phyloP scores from a whole-genome alignment of 2,888 invertebrate genomes.

The Coleophora deauratella region DNA sequence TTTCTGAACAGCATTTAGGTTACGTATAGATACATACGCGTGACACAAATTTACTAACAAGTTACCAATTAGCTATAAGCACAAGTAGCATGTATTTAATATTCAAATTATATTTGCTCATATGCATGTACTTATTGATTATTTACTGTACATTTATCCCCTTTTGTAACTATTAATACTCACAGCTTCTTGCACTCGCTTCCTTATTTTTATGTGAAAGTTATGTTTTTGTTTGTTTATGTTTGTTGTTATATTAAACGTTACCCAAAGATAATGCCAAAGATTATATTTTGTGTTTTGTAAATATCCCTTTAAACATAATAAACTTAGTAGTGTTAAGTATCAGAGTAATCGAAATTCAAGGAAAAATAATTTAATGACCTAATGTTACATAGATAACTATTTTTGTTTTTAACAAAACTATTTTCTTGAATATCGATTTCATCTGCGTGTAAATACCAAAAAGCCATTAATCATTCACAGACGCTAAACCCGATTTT shows the following conservation, averaged over 20 bases:
- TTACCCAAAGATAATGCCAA: slow-evolving; percentile 16
- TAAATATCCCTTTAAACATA: slow-evolving; percentile 29
- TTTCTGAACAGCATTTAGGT: slow-evolving; percentile 73
- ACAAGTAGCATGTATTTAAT: slow-evolving; percentile 15
- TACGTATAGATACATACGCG: slow-evolving; percentile 50
- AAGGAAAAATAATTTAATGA: no score
- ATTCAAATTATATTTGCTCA: background rate
- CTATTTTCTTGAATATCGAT: slow-evolving; percentile 39
- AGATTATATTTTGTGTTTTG: slow-evolving; percentile 26
- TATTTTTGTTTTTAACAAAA: background rate
- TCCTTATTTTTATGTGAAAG: slow-evolving; percentile 6
- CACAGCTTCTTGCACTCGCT: slow-evolving; percentile 28
- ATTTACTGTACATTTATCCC: slow-evolving; percentile 19
- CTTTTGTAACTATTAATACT: slow-evolving; percentile 19
- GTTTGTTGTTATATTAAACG: slow-evolving; percentile 11
- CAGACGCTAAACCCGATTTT: slow-evolving; percentile 56
- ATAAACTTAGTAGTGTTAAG: slow-evolving; percentile 48
- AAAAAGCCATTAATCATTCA: slow-evolving; percentile 55
- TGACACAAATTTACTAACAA: slow-evolving; percentile 14
- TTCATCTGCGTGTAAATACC: slow-evolving; percentile 39
- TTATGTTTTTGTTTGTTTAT: slow-evolving; percentile 18
- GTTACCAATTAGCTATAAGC: slow-evolving; percentile 34
- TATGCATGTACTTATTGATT: slow-evolving; percentile 3
- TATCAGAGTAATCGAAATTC: slow-evolving; percentile 44
- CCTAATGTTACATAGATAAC: no score